Evolutionary conservation across 2,797 vertebrate genomes (phyloP), one percentile per base, ranked within the genome.

Genomic region (Sebastes taczanowskii): DNA sequence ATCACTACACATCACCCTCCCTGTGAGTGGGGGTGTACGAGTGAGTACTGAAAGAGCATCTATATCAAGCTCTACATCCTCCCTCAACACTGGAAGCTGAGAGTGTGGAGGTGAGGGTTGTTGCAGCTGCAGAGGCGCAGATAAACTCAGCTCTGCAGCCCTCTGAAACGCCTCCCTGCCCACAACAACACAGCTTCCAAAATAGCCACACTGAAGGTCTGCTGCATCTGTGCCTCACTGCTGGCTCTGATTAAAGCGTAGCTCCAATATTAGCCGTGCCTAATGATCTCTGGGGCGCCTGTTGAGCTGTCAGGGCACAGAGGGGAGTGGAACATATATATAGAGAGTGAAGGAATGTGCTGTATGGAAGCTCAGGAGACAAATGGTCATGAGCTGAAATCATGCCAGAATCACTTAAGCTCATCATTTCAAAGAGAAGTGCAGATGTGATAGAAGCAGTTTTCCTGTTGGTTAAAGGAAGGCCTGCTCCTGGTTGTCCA

Each of bases 101-200:
- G 62, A 76, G 67, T 32, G 74, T 64, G 73, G 65, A 84, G 81
- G 81, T 74, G 82, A 79, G 61, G 53, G 71, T 27, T 84, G 46
- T 62, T 84, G 46, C 65, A 81, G 70, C 29, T 85, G 91, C 81
- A 70, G 83, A 90, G 83, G 84, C 52, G 56, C 27, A 60, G 64
- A 85, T 67, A 78, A 84, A 84, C 55, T 30, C 38, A 70, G 63
- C 65, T 74, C 46, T 62, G 81, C 68, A 59, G 61, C 75, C n/a
- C 46, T 59, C 55, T 68, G 58, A 63, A 53, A 61, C 14, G 25
- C 32, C 75, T 78, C 65, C 23, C 74, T 80, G 81, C 78, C 87
- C 80, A 83, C 83, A 67, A 83, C 81, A 81, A 59, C 42, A 34
- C 62, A 1, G 63, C 14, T 16, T 85, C 85, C 10, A 81, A 89